Evolutionary conservation across 2,888 invertebrate species (phyloP), one percentile per base, ranked within the genome.

Genomic region (Parthenolecanium corni): DNA sequence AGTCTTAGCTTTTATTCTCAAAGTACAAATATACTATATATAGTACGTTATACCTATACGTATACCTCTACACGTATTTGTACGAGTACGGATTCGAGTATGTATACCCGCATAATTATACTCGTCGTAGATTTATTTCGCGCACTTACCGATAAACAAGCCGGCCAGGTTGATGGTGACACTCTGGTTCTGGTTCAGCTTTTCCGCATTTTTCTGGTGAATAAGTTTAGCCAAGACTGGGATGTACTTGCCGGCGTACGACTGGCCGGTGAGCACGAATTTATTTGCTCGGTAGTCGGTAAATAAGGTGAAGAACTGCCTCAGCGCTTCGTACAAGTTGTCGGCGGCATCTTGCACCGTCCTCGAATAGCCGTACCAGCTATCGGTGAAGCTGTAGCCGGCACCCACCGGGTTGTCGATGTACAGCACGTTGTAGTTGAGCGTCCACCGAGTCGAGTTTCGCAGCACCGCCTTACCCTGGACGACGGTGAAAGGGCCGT

Each of bases 371-470:
- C 93, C 92, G 63, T 74, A 79, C 21, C 83, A 81, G 63, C 80
- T 74, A 1, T 83, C 80, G 0, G 93, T 91, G 70, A 90, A 93
- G 74, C 93, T 93, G 72, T 85, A 95, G 0, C 94, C 94, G 2
- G 91, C 86, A 1, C 91, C 91, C 1, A 89, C 94, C 0, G 94
- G 94, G 73, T 91, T 94, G 73, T 95, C 94, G 63, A 95, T 86
- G 72, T 89, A 95, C 62, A 94, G 79, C 46, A 94, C 74, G 68
- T 85, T 83, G 72, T 89, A 88, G 11, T 81, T 82, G 42, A 79
- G 74, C 62, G 82, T 84, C 94, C 94, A 95, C 9, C 85, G 81
- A 68, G 84, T 85, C 68, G 85, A 80, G 44, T 89, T 79, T 66
- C 80, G 74, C 67, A 77, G 75, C 53, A 84, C 24, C 14, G 36